These are phyloP conservation scores for Drosophila bocqueti DNA, from an alignment of 1,140 invertebrate species.

Conservation along the genomic window DNA sequence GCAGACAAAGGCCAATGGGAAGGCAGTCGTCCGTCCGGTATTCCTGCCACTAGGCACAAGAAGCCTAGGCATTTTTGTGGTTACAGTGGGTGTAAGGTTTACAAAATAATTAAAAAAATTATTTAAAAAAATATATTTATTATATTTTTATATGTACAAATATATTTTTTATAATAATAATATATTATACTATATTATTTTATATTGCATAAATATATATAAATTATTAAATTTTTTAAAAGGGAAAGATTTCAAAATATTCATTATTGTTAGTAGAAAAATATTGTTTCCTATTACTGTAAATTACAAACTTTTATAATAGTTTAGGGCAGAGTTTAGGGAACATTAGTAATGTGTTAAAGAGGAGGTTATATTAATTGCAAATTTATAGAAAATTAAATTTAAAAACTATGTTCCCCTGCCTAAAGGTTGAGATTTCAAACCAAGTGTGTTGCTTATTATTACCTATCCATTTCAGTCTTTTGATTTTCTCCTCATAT, in stretches of 20 bases:
- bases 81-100: conserved; percentile 23
- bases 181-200: no score
- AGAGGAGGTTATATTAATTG: background rate
- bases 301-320: no score
- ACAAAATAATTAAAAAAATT: background rate
- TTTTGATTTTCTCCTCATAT: background rate
- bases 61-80: conserved; percentile 62
- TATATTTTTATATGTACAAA: no score
- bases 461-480: background rate
- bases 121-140: no score
- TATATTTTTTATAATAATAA: no score
- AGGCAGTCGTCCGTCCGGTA: conserved; percentile 41
- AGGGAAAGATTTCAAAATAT: no score
- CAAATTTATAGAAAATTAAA: background rate
- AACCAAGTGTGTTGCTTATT: background rate
- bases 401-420: background rate
- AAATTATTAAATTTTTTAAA: no score
- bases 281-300: no score
- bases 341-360: no score
- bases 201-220: no score
- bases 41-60: conserved; percentile 23
- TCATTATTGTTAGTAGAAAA: no score
- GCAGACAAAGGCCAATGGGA: conserved; percentile 71
- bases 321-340: no score
- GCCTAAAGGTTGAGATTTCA: background rate